These are phyloP conservation scores for Pterophyllum scalare DNA, from an alignment of 2,113 vertebrate genomes.

Conservation along the genomic window DNA sequence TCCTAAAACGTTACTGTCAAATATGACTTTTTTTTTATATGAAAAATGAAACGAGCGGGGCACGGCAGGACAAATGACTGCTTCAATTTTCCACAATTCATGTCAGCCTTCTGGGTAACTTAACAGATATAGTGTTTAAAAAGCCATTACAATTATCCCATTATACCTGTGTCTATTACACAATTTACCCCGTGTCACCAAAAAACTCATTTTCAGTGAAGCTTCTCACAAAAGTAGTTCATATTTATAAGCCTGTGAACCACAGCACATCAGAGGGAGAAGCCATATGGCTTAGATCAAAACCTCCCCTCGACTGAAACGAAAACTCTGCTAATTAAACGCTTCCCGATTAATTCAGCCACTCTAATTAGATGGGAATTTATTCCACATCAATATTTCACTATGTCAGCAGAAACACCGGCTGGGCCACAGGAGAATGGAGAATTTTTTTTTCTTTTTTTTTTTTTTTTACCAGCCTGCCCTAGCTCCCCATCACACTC, in stretches of 20 bases:
- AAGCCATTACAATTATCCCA: constrained; percentile 6
- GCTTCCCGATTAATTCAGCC: constrained; percentile 76
- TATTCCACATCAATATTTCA: constrained; percentile 78
- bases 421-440: constrained; percentile 46
- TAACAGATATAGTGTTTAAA: neutral
- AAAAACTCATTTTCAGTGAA: constrained; percentile 30
- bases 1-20: neutral
- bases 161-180: constrained; percentile 4
- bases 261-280: constrained; percentile 54
- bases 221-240: constrained; percentile 51
- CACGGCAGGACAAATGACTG: neutral
- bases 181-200: constrained; percentile 34
- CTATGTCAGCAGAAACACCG: constrained; percentile 70
- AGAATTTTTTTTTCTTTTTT: constrained; percentile 29
- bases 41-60: neutral
- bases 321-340: constrained; percentile 77
- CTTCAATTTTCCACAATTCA: neutral
- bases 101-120: neutral
- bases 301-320: constrained; percentile 66
- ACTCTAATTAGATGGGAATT: constrained; percentile 78
- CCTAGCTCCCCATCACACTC: neutral
- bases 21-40: neutral
- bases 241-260: constrained; percentile 64
- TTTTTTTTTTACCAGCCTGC: neutral
- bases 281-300: constrained; percentile 74